phyloP scores from a whole-genome alignment of 1,140 invertebrate genomes.

The Bemisia tabaci region DNA sequence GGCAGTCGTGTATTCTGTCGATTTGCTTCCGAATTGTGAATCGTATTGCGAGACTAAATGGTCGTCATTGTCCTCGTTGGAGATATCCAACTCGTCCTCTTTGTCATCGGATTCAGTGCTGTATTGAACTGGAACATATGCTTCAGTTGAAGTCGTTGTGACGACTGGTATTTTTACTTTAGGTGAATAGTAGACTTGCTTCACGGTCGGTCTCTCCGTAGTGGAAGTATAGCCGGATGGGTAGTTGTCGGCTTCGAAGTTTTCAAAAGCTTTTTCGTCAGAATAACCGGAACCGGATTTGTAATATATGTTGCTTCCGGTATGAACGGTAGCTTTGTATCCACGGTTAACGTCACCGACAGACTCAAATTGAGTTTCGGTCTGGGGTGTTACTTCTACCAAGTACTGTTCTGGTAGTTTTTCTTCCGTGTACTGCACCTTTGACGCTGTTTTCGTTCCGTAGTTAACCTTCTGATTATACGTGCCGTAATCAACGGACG shows the following conservation, averaged over 20 bases:
- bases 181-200: neutral
- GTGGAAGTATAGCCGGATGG: neutral
- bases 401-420: neutral
- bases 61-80: slow-evolving; percentile 15
- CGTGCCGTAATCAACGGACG: neutral
- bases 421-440: neutral
- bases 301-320: neutral
- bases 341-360: neutral
- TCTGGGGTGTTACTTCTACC: neutral
- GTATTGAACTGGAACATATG: neutral
- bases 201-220: neutral
- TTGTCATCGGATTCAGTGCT: slow-evolving; percentile 35
- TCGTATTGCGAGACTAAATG: neutral
- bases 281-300: neutral
- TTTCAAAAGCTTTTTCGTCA: neutral
- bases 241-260: neutral
- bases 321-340: neutral
- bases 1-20: neutral
- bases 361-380: neutral
- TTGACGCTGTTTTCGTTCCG: neutral
- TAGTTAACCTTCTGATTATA: neutral
- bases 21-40: neutral
- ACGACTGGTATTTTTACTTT: neutral
- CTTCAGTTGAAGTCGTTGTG: neutral
- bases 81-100: slow-evolving; percentile 15